Evolutionary conservation across 2,888 invertebrate species (phyloP), one percentile per base, ranked within the genome.

Genomic region (Temnothorax unifasciatus): DNA sequence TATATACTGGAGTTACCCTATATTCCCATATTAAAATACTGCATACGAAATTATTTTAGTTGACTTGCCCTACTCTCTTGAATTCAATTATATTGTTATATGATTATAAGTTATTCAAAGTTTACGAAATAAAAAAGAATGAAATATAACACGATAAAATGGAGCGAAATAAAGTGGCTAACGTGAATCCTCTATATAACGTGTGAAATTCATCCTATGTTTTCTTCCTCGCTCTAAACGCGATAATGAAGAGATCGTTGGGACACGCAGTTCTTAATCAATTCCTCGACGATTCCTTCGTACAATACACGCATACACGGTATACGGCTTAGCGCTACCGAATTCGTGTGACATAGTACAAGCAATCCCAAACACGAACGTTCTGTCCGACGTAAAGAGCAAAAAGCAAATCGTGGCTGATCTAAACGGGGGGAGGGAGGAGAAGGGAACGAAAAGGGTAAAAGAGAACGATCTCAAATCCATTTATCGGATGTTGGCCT

Each of bases 401-500:
- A 59, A 29, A 59, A 57, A 57, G 25, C 21, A 34, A 29, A 34
- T 61, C 83, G 84, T 63, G 68, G 21, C 29, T 21, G 77, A 74
- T 61, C 75, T 83, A 69, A 50, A 73, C n/a, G 41, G 52, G 61
- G 21, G 63, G 8, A n/a, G 29, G 66, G 59, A 69, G 18, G 11
- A 59, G 68, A 29, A 29, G 57, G 81, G 25, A 29, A 74, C 44
- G 73, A 84, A 81, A 85, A 86, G 82, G 71, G 66, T 75, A 69
- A 76, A 50, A 83, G 83, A 85, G 84, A 87, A 64, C 74, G 66
- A 86, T 92, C 91, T 91, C 91, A 91, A 93, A 93, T 91, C 90
- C 90, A 92, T 92, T 92, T 91, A 91, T 91, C 91, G 92, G 90
- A 87, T 92, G 92, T 91, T 92, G 92, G 90, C 89, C 91, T 85